Evolutionary conservation across 2,888 invertebrate genomes (phyloP).

Genomic region (Machimus rusticus): DNA sequence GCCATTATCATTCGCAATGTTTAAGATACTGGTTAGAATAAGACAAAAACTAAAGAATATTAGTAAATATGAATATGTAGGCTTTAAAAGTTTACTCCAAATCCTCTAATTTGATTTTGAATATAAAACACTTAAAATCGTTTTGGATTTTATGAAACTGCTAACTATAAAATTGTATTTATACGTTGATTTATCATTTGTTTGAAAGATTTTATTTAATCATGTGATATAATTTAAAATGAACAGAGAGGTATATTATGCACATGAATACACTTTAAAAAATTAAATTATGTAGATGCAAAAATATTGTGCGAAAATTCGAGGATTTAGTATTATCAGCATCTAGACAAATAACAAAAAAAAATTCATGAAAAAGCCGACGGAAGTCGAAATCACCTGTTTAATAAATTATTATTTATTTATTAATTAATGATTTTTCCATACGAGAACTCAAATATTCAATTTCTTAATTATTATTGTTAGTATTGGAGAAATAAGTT

Average conservation of each 20-base stretch:
- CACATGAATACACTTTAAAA: too few species aligned
- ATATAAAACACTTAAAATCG: background rate
- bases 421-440: background rate
- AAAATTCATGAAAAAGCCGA: background rate
- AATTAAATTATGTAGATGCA: too few species aligned
- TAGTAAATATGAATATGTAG: background rate
- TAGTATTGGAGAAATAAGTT: too few species aligned
- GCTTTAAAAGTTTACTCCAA: too few species aligned
- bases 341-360: background rate
- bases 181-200: too few species aligned
- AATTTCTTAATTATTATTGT: too few species aligned
- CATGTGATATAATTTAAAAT: too few species aligned
- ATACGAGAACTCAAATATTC: too few species aligned
- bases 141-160: background rate
- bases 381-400: background rate
- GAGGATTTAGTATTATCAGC: background rate
- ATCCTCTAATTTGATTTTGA: background rate
- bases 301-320: background rate
- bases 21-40: background rate
- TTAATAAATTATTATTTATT: background rate
- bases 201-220: too few species aligned
- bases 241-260: too few species aligned
- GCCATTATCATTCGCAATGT: background rate
- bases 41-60: background rate
- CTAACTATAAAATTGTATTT: too few species aligned